Evolutionary conservation across 2,797 vertebrate genomes (phyloP).

Genomic region (Chrysolophus pictus): DNA sequence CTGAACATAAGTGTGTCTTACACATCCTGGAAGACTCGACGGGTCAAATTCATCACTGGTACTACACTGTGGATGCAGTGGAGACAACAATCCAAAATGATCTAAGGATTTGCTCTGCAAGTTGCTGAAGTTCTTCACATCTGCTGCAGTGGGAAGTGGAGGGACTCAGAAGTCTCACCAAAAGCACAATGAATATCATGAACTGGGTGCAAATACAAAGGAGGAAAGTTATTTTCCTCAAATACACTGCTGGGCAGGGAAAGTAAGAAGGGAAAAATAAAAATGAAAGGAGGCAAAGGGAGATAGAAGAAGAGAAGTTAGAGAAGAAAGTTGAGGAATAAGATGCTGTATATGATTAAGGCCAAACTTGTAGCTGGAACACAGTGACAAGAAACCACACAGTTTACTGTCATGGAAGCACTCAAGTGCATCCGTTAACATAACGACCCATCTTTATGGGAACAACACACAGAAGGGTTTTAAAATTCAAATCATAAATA

Average conservation of each 20-base stretch:
- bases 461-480: neutral
- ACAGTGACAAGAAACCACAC: conserved; percentile 7
- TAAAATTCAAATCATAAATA: neutral
- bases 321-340: neutral
- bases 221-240: neutral
- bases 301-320: neutral
- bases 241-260: neutral
- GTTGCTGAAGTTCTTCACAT: neutral
- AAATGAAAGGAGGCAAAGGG: neutral
- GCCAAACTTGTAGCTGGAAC: neutral
- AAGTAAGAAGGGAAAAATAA: neutral
- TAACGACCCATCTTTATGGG: neutral
- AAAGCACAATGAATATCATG: accelerated
- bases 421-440: neutral
- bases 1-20: neutral
- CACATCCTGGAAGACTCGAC: neutral
- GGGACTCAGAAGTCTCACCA: neutral
- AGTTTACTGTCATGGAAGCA: neutral
- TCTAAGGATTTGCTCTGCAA: neutral
- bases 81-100: neutral
- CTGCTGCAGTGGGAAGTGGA: neutral
- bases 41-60: neutral
- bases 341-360: neutral
- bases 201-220: neutral
- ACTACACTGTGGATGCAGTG: no score